Base-by-base conservation (phyloP, 2,113 vertebrate genomes). In the Urocynchramus pylzowi region DNA sequence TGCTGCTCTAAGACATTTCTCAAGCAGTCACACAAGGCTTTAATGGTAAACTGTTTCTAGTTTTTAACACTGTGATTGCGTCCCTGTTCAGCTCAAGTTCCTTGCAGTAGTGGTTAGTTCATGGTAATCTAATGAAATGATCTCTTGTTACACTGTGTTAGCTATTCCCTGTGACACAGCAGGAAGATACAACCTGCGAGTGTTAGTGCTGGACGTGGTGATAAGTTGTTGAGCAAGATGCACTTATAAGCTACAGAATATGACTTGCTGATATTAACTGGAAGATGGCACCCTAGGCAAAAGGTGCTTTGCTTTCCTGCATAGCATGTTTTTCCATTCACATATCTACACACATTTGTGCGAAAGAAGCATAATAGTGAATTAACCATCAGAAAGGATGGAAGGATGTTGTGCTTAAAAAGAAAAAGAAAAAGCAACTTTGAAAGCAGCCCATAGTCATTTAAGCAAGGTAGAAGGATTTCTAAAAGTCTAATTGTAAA, bases 1-100 rank as follows among this genome's bases (percentile, higher is more conserved):
- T 96, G 91, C 85, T 96, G 79, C 53, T 95, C 73, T 88, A 92
- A 96, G 94, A 95, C 73, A 79, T 60, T 96, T 96, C 89, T 92
- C 91, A 89, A 68, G 80, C 35, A 89, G 87, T 44, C 89, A 69
- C 65, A 42, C 79, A 77, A 96, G 75, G 79, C 79, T 96, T 92
- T 87, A 95, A 78, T 78, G 91, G 75, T 86, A 96, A 96, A 96
- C 77, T 75, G 70, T 87, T 86, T 69, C 27, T 54, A 95, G 83
- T 89, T 96, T 96, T 90, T 96, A 84, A 87, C 44, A 47, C 80
- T 80, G 90, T 84, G 82, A 84, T 93, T 96, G 91, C 96, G 96
- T 84, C 84, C 81, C 80, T 2, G 7, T 87, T 91, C 83, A 78
- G 85, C 89, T 90, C 35, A 28, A 94, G 80, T 78, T 97, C 64